phyloP scores from a whole-genome alignment of 2,888 invertebrate species.

The Thera obeliscata region DNA sequence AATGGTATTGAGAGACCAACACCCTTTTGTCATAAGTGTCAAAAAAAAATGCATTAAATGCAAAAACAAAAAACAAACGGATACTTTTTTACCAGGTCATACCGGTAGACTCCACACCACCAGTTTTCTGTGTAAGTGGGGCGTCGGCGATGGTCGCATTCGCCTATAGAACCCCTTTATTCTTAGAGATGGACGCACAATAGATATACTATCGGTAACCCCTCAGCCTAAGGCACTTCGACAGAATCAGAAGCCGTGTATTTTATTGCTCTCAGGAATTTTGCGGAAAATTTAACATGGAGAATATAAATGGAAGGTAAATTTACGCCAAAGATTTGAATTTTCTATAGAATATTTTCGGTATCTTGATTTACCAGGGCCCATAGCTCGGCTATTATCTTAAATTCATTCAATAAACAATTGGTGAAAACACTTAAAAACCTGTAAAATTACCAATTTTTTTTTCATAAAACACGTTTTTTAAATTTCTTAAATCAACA shows the following conservation, averaged over 20 bases:
- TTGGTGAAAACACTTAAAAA: neutral
- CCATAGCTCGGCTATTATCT: too few relatives aligned
- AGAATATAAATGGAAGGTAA: constrained; percentile 31
- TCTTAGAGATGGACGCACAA: constrained; percentile 68
- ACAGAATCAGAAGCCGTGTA: constrained; percentile 60
- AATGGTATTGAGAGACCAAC: too few relatives aligned
- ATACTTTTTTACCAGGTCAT: too few relatives aligned
- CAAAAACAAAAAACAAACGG: too few relatives aligned
- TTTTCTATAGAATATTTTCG: neutral
- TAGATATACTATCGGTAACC: constrained; percentile 67
- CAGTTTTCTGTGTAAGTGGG: constrained; percentile 14
- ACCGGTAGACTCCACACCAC: neutral
- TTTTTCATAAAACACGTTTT: too few relatives aligned
- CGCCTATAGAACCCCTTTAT: constrained; percentile 67
- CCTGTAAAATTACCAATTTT: too few relatives aligned
- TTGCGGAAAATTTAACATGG: constrained; percentile 50
- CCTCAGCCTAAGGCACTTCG: constrained; percentile 71
- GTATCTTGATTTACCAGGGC: too few relatives aligned
- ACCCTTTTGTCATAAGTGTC: too few relatives aligned
- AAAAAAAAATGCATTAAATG: too few relatives aligned
- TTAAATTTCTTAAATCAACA: too few relatives aligned
- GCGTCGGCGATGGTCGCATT: constrained; percentile 66
- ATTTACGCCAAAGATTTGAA: constrained; percentile 8
- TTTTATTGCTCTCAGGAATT: constrained; percentile 75
- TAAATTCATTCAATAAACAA: too few relatives aligned